A percentile compares a stretch with the other conserved stretches of the same genome.
Evolutionary conservation across 2,888 invertebrate genomes (phyloP).

Genomic region (Aplocera efformata): DNA sequence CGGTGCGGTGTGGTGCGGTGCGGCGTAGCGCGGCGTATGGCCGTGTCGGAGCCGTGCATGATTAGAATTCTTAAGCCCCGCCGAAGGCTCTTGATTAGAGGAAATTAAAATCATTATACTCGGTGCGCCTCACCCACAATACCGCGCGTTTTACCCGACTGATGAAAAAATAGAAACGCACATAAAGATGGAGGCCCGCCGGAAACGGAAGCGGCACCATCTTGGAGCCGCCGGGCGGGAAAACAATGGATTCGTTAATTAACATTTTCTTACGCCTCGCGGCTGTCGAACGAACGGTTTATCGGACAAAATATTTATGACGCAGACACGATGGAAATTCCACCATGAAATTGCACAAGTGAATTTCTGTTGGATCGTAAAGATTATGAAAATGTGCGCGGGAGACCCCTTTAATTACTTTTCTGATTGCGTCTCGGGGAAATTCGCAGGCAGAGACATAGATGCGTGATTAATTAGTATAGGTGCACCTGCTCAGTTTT

Average conservation of each 20-base stretch:
- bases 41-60: slow-evolving; percentile 56
- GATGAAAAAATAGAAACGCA: slow-evolving; percentile 77
- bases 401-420: slow-evolving; percentile 32
- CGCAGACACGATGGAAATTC: slow-evolving; percentile 71
- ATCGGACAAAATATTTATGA: slow-evolving; percentile 81
- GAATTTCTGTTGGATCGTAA: slow-evolving; percentile 47
- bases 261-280: slow-evolving; percentile 86
- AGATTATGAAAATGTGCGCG: slow-evolving; percentile 42
- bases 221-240: slow-evolving; percentile 82
- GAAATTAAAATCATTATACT: slow-evolving; percentile 81
- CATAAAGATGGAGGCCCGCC: slow-evolving; percentile 76
- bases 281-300: slow-evolving; percentile 81
- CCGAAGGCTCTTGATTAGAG: slow-evolving; percentile 80
- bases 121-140: slow-evolving; percentile 68
- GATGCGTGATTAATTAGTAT: slow-evolving; percentile 28
- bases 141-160: slow-evolving; percentile 60
- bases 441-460: slow-evolving; percentile 18
- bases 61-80: slow-evolving; percentile 80
- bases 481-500: slow-evolving; percentile 36
- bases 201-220: slow-evolving; percentile 81
- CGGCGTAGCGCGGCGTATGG: slow-evolving; percentile 26
- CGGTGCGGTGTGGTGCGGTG: slow-evolving; percentile 26
- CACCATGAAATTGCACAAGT: slow-evolving; percentile 64
- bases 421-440: slow-evolving; percentile 26
- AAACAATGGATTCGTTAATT: slow-evolving; percentile 90